Evolutionary conservation across 2,797 vertebrate species (phyloP), one percentile per base, ranked within the genome.

Genomic region (Miichthys miiuy): DNA sequence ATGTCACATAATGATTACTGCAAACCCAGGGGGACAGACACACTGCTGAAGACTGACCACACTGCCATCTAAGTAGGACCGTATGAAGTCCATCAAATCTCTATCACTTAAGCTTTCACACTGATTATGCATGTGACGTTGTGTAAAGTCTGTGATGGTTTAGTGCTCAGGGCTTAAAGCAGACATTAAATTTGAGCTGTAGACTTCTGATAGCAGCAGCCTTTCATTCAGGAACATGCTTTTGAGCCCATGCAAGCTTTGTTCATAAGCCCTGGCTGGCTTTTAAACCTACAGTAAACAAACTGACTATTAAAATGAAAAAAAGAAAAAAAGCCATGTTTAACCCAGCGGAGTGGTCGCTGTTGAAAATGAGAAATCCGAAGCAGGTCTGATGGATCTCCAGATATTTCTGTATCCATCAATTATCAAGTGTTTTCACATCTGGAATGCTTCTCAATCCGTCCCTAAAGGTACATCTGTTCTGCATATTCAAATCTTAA

Each of bases 1-100:
- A 3, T 69, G 69, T 80, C 74, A 41, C 55, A 13, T 38, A 14
- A 38, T 56, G 69, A 82, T 68, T 47, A 70, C 68, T 64, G 52
- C 41, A 51, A 58, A 69, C 61, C 46, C 3, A 1, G 4, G 17
- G 70, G 46, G 68, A 21, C 30, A 17, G 23, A 72, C 9, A 38
- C 56, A 16, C 57, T 34, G 55, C 80, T 67, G 60, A 6, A 38
- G 55, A 69, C 55, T 47, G 55, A 38, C 21, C 51, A 9, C 16
- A 23, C 57, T 21, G 25, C 34, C 34, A 46, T 70, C 42, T 61
- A 61, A 50, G 41, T 21, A 44, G 65, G 56, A 54, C 64, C 14
- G 2, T 21, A 0, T 69, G 58, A 79, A 81, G 74, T 55, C 62
- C 48, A 57, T 47, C 38, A 66, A 54, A 70, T 75, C 56, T 71